Evolutionary conservation across 2,113 vertebrate genomes (phyloP), one percentile per base, ranked within the genome.

Genomic region (Vimba vimba): DNA sequence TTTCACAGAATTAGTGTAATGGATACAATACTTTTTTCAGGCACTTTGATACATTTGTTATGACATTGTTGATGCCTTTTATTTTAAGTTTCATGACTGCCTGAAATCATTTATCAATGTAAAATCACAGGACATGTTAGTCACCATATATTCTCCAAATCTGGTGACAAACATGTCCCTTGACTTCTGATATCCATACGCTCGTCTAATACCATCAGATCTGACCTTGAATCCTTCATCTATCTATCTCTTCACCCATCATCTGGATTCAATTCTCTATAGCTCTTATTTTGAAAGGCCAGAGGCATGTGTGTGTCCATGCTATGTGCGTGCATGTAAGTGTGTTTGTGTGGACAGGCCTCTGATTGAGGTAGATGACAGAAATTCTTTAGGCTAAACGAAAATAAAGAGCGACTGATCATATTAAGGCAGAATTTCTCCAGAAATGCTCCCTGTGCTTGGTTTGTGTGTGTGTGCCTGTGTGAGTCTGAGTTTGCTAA

Each of bases 221-320:
- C 83, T 74, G 76, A 85, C 85, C 80, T 83, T 60, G 80, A 82
- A 80, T 86, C 76, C 83, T 81, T 82, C 47, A 74, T 86, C 79
- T 36, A n/a, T 78, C 73, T 71, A 68, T 79, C 73, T 55, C 64
- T 73, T 68, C 78, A 52, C 73, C 84, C 68, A 85, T 85, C 88
- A 93, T 94, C 93, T 93, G 88, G 91, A 92, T 92, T 89, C 89
- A 92, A 92, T 89, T 71, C 62, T 55, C 86, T 87, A 83, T 91
- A 91, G 91, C 88, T 91, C 92, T 92, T 89, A 87, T 90, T 87
- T 89, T 90, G 90, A 89, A 89, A 45, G 85, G 87, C 88, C 86
- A 91, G 74, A 57, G 86, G 84, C 87, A 43, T 76, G 73, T 89
- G 68, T 76, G 60, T 74, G 66, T 89, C 79, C 64, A 33, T 59